phyloP scores from a whole-genome alignment of 1,140 invertebrate species.

The Drosophila nigrodunni region DNA sequence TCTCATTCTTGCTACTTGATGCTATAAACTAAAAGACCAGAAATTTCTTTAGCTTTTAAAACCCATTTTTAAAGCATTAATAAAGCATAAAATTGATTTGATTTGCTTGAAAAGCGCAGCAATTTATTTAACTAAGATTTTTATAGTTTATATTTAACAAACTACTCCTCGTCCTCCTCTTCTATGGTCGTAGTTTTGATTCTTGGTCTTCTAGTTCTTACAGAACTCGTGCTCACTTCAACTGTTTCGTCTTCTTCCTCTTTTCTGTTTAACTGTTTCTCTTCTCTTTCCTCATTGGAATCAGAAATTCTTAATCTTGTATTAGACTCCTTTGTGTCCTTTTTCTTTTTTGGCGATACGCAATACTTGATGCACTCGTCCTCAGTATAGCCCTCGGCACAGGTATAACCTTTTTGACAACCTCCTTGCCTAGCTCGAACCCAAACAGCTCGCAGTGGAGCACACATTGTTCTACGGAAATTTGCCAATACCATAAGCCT shows the following conservation, averaged over 20 bases:
- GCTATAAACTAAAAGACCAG: not conserved
- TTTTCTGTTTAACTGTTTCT: too few species aligned
- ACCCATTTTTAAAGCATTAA: not conserved
- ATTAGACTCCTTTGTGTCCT: not conserved
- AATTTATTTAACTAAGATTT: too few species aligned
- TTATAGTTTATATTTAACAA: not conserved
- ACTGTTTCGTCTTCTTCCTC: not conserved
- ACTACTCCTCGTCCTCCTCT: not conserved
- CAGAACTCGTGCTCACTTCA: not conserved
- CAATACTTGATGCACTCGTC: not conserved
- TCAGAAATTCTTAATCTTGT: not conserved
- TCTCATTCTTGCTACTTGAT: not conserved
- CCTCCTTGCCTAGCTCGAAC: not conserved
- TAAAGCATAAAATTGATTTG: slow-evolving; percentile 2
- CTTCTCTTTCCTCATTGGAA: not conserved
- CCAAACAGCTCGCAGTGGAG: slow-evolving; percentile 38
- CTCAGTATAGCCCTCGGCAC: slow-evolving; percentile 24
- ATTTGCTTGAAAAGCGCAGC: not conserved
- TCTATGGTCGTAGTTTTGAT: not conserved
- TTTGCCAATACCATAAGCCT: slow-evolving; percentile 10
- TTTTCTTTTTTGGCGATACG: not conserved
- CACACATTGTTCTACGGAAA: slow-evolving; percentile 7
- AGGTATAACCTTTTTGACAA: slow-evolving; percentile 34
- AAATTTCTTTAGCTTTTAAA: not conserved
- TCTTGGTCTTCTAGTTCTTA: slow-evolving; percentile 2